Base-by-base conservation (phyloP, 2,797 vertebrate species). In the Eutrigla gurnardus region DNA sequence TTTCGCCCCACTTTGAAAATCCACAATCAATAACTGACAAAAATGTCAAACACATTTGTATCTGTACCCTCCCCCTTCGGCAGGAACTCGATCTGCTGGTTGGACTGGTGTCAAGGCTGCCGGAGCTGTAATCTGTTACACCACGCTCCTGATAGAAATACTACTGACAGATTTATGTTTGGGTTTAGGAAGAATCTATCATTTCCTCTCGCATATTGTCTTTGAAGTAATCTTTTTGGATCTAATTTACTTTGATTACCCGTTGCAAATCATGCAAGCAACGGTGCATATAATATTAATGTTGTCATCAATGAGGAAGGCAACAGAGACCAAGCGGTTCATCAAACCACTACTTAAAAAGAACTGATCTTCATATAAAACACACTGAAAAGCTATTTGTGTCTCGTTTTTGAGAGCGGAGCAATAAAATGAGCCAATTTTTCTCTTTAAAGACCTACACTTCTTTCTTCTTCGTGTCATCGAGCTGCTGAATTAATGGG, bases 11-110 rank as follows among this genome's bases (percentile, higher is more conserved):
- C 67, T 74, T 65, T 84, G 37, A 3, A 64, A 55, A 70, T 85
- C 69, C 58, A 50, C 63, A 64, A 87, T 91, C 86, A 18, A 91
- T 91, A 86, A 45, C 77, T 84, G 85, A 77, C 86, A 85, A 90
- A 25, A 88, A 88, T 88, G 89, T 90, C 91, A 86, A 79, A 88
- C 80, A 81, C 75, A 82, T 84, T 88, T 83, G 81, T 87, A 77
- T 88, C 73, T 71, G 58, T 80, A 73, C 80, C 77, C 59, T 61
- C 59, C 52, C 55, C 62, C 25, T 75, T 75, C 53, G 36, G 72
- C 69, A 45, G 75, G 78, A 86, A 77, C 75, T 77, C 70, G 46
- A 67, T 85, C 85, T 72, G 75, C 42, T 12, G 60, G 64, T 71
- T 66, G 70, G 70, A 70, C 50, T 13, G 18, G 67, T 78, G 84